Conservation (phyloP, 2,888 invertebrate genomes). For the Thera britannica region DNA sequence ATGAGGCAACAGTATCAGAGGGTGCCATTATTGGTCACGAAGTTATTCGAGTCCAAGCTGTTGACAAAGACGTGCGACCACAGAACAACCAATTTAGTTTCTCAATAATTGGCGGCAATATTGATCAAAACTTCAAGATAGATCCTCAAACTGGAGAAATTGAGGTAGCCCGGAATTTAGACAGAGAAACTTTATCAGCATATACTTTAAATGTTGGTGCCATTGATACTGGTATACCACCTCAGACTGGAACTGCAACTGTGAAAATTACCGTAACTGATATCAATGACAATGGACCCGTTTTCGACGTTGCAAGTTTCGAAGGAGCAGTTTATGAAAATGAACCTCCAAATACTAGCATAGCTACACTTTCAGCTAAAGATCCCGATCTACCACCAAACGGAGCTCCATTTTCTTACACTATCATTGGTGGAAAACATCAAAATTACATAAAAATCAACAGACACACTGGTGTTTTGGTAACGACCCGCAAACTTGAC, state of each 20-base stretch:
- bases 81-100: conserved; percentile 97
- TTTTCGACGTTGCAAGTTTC: conserved; percentile 89
- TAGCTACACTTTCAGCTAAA: conserved; percentile 93
- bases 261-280: conserved; percentile 93
- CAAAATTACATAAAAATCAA: conserved; percentile 91
- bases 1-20: conserved; percentile 93
- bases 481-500: conserved; percentile 92
- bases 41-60: conserved; percentile 91
- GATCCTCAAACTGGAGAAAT: conserved; percentile 94
- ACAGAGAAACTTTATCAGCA: conserved; percentile 90
- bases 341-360: conserved; percentile 92
- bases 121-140: conserved; percentile 93
- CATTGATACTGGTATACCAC: conserved; percentile 94
- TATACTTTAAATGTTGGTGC: conserved; percentile 93
- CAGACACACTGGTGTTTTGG: conserved; percentile 91
- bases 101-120: conserved; percentile 93
- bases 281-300: conserved; percentile 97
- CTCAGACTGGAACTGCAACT: conserved; percentile 95
- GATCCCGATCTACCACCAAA: conserved; percentile 96
- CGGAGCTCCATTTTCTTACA: conserved; percentile 95
- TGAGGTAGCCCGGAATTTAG: conserved; percentile 89
- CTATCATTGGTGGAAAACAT: conserved; percentile 91
- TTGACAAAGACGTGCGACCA: conserved; percentile 95
- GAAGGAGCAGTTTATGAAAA: conserved; percentile 94
- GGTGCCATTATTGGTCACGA: conserved; percentile 90